phyloP scores from a whole-genome alignment of 1,140 invertebrate genomes.

The Paraescarpia echinospica region DNA sequence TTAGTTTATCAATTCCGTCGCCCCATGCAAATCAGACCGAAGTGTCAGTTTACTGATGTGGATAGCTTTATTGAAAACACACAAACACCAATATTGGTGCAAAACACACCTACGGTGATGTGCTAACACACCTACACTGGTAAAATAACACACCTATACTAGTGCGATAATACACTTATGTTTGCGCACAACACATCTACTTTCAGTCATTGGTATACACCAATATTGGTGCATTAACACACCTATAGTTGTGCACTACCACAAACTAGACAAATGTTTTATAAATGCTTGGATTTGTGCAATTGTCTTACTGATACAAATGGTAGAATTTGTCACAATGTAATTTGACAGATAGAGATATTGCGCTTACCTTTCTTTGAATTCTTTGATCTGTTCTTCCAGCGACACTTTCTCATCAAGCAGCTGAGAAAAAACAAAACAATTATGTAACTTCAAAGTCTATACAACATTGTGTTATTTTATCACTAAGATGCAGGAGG shows the following conservation, averaged over 20 bases:
- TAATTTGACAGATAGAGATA: neutral
- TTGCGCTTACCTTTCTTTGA: neutral
- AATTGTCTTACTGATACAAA: neutral
- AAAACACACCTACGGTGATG: neutral
- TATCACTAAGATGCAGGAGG: too few species aligned
- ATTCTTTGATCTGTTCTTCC: neutral
- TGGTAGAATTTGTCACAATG: neutral
- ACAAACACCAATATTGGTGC: neutral
- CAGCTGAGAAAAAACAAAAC: neutral
- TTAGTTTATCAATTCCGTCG: neutral
- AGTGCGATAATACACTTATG: neutral
- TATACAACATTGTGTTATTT: neutral
- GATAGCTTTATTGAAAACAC: neutral
- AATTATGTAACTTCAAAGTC: neutral
- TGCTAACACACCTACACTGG: neutral
- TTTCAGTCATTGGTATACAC: neutral
- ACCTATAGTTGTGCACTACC: neutral
- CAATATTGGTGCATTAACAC: neutral
- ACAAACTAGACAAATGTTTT: neutral
- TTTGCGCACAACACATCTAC: neutral
- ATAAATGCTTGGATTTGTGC: neutral
- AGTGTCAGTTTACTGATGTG: neutral
- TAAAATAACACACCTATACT: neutral
- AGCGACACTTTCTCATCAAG: neutral
- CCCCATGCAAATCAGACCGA: neutral